Percentiles rank a stretch among this genome's conserved stretches.
phyloP scores from a whole-genome alignment of 2,888 invertebrate species.

The Drosophila quinaria region DNA sequence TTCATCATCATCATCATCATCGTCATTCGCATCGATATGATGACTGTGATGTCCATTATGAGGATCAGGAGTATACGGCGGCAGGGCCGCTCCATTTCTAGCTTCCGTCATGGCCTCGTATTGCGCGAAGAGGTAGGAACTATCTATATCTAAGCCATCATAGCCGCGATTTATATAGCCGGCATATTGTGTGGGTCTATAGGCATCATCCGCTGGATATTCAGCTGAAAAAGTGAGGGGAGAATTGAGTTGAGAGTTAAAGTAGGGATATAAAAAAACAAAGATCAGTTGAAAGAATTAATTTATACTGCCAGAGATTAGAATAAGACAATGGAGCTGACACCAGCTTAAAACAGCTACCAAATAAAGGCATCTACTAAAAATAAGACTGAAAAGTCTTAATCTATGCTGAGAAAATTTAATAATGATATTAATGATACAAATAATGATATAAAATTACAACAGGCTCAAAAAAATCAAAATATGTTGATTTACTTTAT shows the following conservation, averaged over 20 bases:
- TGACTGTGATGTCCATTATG: background rate
- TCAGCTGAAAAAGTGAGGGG: conserved; percentile 62
- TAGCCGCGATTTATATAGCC: conserved; percentile 75
- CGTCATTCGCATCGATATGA: conserved; percentile 18
- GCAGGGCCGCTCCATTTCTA: conserved; percentile 31
- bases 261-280: background rate
- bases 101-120: conserved; percentile 72
- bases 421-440: no score
- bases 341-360: no score
- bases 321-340: no score
- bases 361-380: no score
- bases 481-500: no score
- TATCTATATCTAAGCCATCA: conserved; percentile 69
- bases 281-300: background rate
- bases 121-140: conserved; percentile 69
- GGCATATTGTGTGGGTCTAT: conserved; percentile 56
- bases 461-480: no score
- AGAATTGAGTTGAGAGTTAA: no score
- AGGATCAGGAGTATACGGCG: conserved; percentile 46
- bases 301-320: background rate
- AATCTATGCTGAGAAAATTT: no score
- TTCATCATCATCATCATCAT: conserved; percentile 30
- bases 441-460: no score
- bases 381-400: no score
- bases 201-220: conserved; percentile 66